Base-by-base conservation (phyloP, 2,797 vertebrate species). In the Halcyon chelicuti region DNA sequence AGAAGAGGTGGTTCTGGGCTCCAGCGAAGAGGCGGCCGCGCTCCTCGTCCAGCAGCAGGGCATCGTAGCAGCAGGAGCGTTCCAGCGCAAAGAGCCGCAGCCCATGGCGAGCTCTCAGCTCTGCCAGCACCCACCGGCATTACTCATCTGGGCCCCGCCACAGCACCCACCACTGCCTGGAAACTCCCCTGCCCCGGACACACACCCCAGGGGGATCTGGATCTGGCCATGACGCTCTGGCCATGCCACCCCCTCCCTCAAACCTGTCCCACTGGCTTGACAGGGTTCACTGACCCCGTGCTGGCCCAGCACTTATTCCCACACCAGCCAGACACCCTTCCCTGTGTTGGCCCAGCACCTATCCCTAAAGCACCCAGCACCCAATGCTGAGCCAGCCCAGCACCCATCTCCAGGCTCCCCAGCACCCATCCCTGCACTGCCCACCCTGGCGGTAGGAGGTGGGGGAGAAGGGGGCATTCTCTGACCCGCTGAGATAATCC, bases 21-120 rank as follows among this genome's bases (percentile, higher is more conserved):
- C 99, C 99, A 2, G 99, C 99, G 1, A 99, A 99, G 47, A 99
- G 98, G 22, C 99, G 98, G 1, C 99, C 99, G 0, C 99, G 97
- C 89, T 99, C 99, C 97, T 99, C 99, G 0, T 99, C 99, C 97
- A 99, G 90, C 88, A 99, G 98, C 96, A 99, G 97, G 20, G 98
- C 97, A 25, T 99, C 98, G 1, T 99, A 99, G 97, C 99, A 99
- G 98, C 99, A 99, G 2, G 99, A 99, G 6, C 99, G 99, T 35
- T 99, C 98, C 94, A 99, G 95, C 29, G 98, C 97, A 44, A 98
- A 99, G 14, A 98, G 98, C 20, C 97, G 98, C 62, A 99, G 98
- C 5, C 99, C 98, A 0, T 99, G 99, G 80, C 98, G 98, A 96
- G 98, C 98, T 97, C 98, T 98, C 92, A 99, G 96, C 90, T 99